These are phyloP conservation scores for Hanleya hanleyi DNA, from an alignment of 2,888 invertebrate species.

Conservation along the genomic window DNA sequence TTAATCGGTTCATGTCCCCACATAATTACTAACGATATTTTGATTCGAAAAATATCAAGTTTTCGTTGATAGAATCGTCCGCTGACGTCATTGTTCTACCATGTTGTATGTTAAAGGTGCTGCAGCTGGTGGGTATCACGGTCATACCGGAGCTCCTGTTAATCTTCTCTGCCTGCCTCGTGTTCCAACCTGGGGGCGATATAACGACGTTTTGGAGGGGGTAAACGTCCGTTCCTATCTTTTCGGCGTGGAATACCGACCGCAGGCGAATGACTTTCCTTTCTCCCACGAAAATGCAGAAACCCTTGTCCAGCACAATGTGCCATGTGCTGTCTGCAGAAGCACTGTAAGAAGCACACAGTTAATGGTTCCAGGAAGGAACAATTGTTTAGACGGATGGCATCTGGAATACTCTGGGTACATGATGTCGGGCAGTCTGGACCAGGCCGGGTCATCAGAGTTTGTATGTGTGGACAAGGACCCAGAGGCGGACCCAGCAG, in stretches of 20 bases:
- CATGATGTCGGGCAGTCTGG: conserved; percentile 36
- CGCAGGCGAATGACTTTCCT: background rate
- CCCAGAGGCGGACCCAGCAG: conserved; percentile 35
- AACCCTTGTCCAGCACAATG: conserved; percentile 19
- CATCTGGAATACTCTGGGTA: conserved; percentile 43
- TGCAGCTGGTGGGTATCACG: background rate
- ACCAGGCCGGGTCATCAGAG: conserved; percentile 12
- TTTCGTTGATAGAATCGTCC: no score
- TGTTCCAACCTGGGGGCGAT: background rate
- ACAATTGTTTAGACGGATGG: conserved; percentile 42
- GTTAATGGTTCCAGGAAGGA: conserved; percentile 39
- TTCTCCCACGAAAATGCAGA: conserved; percentile 11
- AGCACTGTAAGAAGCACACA: conserved; percentile 9
- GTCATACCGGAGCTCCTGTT: background rate
- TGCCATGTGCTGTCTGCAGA: conserved; percentile 43
- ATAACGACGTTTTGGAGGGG: background rate
- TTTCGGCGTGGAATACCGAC: conserved; percentile 30
- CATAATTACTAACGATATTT: no score
- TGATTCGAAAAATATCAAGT: no score
- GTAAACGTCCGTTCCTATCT: background rate
- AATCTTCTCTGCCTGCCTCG: background rate
- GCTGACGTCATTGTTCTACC: no score
- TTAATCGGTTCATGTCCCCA: no score
- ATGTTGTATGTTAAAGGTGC: no score
- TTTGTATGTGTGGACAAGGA: conserved; percentile 38